Conservation (phyloP, 2,113 vertebrate species). For the Phrynosoma blainvillii region DNA sequence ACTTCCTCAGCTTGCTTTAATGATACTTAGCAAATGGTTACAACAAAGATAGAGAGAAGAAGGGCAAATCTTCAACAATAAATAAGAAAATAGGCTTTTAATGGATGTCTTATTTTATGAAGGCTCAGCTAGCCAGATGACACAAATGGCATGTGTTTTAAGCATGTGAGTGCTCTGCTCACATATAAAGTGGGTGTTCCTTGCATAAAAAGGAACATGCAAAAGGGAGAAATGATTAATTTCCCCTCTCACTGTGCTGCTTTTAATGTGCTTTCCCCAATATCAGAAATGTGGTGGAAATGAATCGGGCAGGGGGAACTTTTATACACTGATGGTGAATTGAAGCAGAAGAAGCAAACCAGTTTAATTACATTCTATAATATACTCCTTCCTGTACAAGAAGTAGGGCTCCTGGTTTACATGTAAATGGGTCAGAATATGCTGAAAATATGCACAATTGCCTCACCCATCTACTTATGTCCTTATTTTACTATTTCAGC, state of each 20-base stretch:
- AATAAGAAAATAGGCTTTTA: conserved; percentile 18
- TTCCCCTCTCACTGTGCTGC: neutral
- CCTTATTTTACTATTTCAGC: neutral
- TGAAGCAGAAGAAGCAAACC: neutral
- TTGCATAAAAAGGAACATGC: neutral
- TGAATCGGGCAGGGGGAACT: too few relatives aligned
- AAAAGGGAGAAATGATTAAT: neutral
- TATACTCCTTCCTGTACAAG: neutral
- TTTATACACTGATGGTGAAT: neutral
- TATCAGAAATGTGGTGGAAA: neutral
- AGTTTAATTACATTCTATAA: neutral
- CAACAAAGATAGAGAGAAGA: neutral
- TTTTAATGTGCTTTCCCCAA: neutral
- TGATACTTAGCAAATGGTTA: conserved; percentile 1
- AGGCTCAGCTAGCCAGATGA: neutral
- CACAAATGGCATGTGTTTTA: neutral
- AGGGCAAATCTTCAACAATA: conserved; percentile 25
- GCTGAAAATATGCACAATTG: neutral
- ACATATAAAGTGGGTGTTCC: neutral
- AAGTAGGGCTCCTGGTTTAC: neutral
- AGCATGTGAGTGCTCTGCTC: neutral
- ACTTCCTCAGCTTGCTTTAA: neutral
- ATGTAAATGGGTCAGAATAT: neutral
- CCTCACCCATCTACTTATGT: neutral
- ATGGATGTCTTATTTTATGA: neutral